Evolutionary conservation across 2,797 vertebrate species (phyloP), one percentile per base, ranked within the genome.

Genomic region (Hippocampus kuda): DNA sequence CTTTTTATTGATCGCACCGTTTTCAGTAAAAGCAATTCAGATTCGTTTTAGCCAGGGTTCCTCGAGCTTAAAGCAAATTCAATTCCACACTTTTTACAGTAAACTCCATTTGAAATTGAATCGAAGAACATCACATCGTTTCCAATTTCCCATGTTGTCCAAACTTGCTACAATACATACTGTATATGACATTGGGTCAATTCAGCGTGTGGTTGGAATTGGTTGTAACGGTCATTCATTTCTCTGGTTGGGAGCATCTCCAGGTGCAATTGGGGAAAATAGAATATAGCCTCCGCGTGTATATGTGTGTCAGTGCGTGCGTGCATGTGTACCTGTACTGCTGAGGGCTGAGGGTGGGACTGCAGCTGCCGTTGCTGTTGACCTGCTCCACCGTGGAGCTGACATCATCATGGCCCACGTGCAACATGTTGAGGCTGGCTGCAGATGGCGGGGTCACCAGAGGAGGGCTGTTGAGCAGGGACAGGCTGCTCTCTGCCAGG

Each of bases 351-450:
- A 98, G 95, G 27, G 94, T 95, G 0, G 96, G 96, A 89, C 94
- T 97, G 90, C 92, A 98, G 92, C 94, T 96, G 81, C 95, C 95
- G 0, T 99, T 99, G 89, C 96, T 99, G 92, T 96, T 94, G 83
- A 97, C 94, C 74, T 96, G 95, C 86, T 99, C 97, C 88, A 95
- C 93, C 0, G 96, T 95, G 88, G 95, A 94, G 83, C 96, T 98
- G 83, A 95, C 91, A 11, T 98, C 97, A 53, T 99, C 96, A 15
- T 98, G 97, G 81, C 94, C 94, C 84, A 96, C 91, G 65, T 96
- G 95, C 84, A 96, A 90, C 91, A 97, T 94, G 89, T 92, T 95
- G 74, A 93, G 89, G 68, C 94, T 93, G 86, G 94, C 89, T 0
- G 93, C 94, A 81, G 94, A 93, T 2, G 88, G 88, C 67, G 94